A percentile compares a stretch with the other conserved stretches of the same genome.
These are phyloP conservation scores for Corythornis madagascariensis DNA, from an alignment of 2,113 vertebrate genomes.

Conservation along the genomic window DNA sequence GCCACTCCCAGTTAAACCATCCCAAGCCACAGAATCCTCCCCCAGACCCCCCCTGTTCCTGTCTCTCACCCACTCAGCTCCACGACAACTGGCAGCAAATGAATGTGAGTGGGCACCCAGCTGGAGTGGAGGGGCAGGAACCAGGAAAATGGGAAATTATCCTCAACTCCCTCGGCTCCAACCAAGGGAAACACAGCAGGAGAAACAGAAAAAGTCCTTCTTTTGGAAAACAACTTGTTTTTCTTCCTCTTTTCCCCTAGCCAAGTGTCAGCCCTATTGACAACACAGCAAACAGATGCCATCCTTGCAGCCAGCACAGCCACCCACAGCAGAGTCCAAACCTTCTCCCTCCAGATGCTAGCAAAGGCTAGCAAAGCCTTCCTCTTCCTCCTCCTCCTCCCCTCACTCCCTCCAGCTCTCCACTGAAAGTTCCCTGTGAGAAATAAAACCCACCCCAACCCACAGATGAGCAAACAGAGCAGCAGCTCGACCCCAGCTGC, in stretches of 20 bases:
- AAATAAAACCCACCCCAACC: neutral
- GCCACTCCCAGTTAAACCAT: fast-evolving
- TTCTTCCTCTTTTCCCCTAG: neutral
- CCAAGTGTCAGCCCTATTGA: conserved; percentile 4
- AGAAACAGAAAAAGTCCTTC: neutral
- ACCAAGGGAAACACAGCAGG: neutral
- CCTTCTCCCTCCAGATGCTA: neutral
- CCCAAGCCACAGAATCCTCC: neutral
- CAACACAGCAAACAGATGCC: conserved; percentile 2
- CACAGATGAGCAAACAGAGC: neutral
- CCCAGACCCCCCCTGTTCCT: neutral
- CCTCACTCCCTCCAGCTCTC: neutral
- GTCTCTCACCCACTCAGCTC: neutral
- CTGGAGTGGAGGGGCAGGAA: neutral
- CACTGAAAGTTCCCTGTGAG: neutral
- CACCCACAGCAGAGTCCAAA: neutral
- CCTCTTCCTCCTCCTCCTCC: neutral
- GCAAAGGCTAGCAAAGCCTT: neutral
- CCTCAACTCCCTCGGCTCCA: neutral
- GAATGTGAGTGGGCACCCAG: fast-evolving
- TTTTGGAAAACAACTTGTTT: neutral
- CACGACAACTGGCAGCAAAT: neutral
- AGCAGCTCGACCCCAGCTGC: neutral
- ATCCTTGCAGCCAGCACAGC: neutral
- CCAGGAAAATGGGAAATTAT: neutral